These are phyloP conservation scores for Phyto melanocephala DNA, from an alignment of 2,888 invertebrate species.

Conservation along the genomic window DNA sequence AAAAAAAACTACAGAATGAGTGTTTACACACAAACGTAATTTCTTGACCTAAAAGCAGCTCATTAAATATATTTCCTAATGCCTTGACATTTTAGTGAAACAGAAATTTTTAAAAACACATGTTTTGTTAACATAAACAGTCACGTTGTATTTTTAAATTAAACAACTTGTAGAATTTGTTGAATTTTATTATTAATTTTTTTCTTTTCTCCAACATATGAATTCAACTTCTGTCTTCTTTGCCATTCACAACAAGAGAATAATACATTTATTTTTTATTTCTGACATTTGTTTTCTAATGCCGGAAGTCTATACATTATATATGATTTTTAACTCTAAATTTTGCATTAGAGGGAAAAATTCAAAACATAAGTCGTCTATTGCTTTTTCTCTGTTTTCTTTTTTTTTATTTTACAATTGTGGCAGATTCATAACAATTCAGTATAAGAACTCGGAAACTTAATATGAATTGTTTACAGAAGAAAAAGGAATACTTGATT, in stretches of 20 bases:
- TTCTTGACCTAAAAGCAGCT: background rate
- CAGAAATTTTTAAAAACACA: background rate
- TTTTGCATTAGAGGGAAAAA: background rate
- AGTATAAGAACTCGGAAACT: background rate
- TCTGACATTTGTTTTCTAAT: background rate
- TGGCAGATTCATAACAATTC: background rate
- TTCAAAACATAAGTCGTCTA: background rate
- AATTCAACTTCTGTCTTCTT: background rate
- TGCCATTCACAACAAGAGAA: background rate
- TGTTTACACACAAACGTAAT: too few species aligned
- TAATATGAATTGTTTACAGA: background rate
- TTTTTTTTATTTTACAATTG: background rate
- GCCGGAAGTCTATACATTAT: constrained; percentile 10
- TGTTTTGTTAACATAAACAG: background rate
- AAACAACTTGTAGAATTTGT: background rate
- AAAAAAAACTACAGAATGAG: too few species aligned
- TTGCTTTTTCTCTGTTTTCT: background rate
- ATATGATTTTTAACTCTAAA: constrained; percentile 4
- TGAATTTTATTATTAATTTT: background rate
- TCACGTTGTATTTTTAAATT: background rate
- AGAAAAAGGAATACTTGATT: background rate
- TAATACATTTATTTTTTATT: background rate
- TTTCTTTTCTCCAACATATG: background rate
- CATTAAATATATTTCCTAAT: background rate
- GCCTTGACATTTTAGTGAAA: background rate